phyloP scores from a whole-genome alignment of 2,113 vertebrate species.

The Furnarius figulus region DNA sequence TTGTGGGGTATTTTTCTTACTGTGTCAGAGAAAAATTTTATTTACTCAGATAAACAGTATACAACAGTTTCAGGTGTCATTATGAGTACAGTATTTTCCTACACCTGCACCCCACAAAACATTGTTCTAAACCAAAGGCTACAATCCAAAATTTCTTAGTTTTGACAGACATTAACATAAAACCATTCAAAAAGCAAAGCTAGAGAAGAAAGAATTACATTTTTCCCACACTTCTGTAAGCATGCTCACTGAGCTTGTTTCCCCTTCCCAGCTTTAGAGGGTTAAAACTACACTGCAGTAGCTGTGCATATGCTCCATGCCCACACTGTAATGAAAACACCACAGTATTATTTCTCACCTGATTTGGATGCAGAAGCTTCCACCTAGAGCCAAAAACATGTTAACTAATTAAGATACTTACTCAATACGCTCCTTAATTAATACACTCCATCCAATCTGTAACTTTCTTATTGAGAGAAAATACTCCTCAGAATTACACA shows the following conservation, averaged over 20 bases:
- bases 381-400: neutral
- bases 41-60: neutral
- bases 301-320: neutral
- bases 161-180: neutral
- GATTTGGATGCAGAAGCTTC: neutral
- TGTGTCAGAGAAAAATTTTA: neutral
- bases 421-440: neutral
- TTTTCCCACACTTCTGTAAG: neutral
- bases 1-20: neutral
- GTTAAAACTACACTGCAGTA: neutral
- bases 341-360: neutral
- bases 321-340: neutral
- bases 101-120: neutral
- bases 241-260: neutral
- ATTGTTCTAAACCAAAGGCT: neutral
- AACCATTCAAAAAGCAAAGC: neutral
- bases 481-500: neutral
- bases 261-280: neutral
- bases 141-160: neutral
- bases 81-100: neutral
- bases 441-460: neutral
- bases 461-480: neutral
- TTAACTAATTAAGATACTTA: neutral
- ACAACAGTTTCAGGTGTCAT: neutral
- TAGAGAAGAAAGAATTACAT: neutral